These are phyloP conservation scores for Cactoblastis cactorum DNA, from an alignment of 2,888 invertebrate species.

Conservation along the genomic window DNA sequence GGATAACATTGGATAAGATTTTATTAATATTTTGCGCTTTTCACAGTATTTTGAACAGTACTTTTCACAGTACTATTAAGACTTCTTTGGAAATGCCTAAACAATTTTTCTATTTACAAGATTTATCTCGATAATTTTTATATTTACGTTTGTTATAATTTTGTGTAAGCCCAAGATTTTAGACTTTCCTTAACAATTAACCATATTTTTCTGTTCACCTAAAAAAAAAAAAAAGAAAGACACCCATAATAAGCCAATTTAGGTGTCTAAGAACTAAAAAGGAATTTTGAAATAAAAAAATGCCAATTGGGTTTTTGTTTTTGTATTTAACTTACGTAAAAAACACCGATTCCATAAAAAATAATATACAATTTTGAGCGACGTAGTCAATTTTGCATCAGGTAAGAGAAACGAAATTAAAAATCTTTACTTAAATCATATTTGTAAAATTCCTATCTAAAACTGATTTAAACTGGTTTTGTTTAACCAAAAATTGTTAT, in stretches of 20 bases:
- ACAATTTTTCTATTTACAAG: too few species aligned
- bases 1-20: too few species aligned
- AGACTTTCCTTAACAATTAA: too few species aligned
- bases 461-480: neutral
- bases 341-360: neutral
- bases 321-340: constrained; percentile 3
- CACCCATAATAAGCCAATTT: neutral
- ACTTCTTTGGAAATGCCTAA: too few species aligned
- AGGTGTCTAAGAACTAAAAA: constrained; percentile 4
- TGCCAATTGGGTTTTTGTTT: constrained; percentile 18
- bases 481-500: too few species aligned
- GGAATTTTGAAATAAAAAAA: constrained; percentile 22
- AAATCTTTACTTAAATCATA: neutral
- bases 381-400: neutral
- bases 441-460: neutral
- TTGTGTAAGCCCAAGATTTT: too few species aligned
- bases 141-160: too few species aligned
- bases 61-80: too few species aligned
- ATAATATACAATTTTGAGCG: neutral
- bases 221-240: neutral
- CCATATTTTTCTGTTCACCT: neutral
- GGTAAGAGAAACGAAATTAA: neutral
- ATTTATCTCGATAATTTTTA: too few species aligned
- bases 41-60: too few species aligned
- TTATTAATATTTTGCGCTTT: too few species aligned